These are phyloP conservation scores for Lasioglossum morio DNA, from an alignment of 2,888 invertebrate species.

Conservation along the genomic window DNA sequence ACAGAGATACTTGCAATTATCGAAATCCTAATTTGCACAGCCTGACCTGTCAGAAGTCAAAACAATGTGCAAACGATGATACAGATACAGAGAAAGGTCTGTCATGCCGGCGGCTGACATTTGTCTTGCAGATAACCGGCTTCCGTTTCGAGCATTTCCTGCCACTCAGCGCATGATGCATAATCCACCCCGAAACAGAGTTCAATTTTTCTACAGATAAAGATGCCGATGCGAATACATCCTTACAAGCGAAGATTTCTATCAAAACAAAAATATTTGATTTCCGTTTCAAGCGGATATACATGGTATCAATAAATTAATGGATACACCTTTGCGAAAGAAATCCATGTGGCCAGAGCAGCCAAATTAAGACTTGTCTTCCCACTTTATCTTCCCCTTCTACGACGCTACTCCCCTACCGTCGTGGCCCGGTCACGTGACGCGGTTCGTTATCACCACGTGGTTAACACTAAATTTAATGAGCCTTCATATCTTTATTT, in stretches of 20 bases:
- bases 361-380: too few relatives aligned
- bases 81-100: conserved; percentile 53
- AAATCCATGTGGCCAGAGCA: background rate
- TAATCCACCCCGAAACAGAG: conserved; percentile 55
- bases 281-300: background rate
- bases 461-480: too few relatives aligned
- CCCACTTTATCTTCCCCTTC: too few relatives aligned
- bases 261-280: background rate
- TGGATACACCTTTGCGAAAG: background rate
- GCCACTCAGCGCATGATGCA: conserved; percentile 61
- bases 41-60: conserved; percentile 47
- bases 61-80: conserved; percentile 41
- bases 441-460: too few relatives aligned
- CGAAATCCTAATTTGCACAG: conserved; percentile 52
- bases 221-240: conserved; percentile 48
- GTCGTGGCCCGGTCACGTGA: too few relatives aligned
- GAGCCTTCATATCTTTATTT: too few relatives aligned
- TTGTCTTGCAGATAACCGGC: conserved; percentile 60
- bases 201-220: conserved; percentile 45
- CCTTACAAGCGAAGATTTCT: conserved; percentile 57
- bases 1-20: conserved; percentile 37
- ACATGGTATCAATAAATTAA: background rate
- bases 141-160: conserved; percentile 63
- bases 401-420: too few relatives aligned
- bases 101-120: conserved; percentile 55